phyloP scores from a whole-genome alignment of 2,888 invertebrate genomes.

The Hecatera dysodea region DNA sequence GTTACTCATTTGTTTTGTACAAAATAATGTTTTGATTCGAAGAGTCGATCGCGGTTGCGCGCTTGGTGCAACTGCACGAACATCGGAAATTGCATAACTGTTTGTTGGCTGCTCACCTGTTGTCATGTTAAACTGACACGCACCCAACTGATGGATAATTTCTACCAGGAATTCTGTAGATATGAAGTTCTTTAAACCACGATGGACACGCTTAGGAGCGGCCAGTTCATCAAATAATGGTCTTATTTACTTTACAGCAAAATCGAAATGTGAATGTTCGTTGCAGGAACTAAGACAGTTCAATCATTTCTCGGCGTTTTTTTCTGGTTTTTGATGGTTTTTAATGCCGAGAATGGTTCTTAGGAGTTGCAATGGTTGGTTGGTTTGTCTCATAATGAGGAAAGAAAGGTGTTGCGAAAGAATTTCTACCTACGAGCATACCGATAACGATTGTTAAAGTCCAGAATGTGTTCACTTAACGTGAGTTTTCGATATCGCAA shows the following conservation, averaged over 20 bases:
- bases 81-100: constrained; percentile 38
- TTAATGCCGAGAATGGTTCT: too few species aligned
- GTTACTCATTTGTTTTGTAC: not conserved
- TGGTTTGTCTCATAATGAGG: too few species aligned
- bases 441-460: too few species aligned
- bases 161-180: not conserved
- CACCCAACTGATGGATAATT: not conserved
- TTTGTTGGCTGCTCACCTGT: constrained; percentile 1
- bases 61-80: not conserved
- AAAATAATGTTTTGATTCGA: constrained; percentile 6
- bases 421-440: too few species aligned
- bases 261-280: too few species aligned
- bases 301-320: too few species aligned
- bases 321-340: too few species aligned
- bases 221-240: not conserved
- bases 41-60: not conserved
- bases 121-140: constrained; percentile 10
- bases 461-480: too few species aligned
- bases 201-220: not conserved
- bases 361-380: too few species aligned
- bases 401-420: too few species aligned
- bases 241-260: not conserved
- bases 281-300: too few species aligned
- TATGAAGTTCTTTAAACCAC: not conserved
- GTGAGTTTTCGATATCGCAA: too few species aligned